These are phyloP conservation scores for Phoeniculus purpureus DNA, from an alignment of 2,797 vertebrate species.

Conservation along the genomic window DNA sequence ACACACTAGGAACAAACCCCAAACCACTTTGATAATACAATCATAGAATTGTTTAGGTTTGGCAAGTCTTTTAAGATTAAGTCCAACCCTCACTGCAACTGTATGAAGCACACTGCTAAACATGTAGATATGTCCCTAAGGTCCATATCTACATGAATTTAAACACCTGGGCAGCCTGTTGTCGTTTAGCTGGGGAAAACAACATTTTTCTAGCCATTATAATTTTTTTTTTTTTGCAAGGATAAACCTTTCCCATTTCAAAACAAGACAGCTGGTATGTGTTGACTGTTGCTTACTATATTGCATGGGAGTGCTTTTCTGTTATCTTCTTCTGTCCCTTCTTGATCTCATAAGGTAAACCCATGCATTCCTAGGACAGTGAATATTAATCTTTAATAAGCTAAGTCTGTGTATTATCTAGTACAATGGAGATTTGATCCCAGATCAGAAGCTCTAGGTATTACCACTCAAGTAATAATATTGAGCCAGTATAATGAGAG, in stretches of 20 bases:
- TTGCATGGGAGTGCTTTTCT: background rate
- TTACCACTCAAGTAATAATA: background rate
- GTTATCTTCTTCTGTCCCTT: background rate
- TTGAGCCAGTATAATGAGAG: background rate
- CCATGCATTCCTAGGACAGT: background rate
- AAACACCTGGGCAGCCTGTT: background rate
- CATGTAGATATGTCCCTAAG: too few species aligned
- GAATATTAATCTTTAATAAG: background rate
- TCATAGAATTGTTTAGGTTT: too few species aligned
- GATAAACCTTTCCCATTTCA: background rate
- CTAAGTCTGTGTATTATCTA: background rate
- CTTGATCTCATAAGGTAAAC: background rate
- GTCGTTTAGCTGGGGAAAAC: background rate
- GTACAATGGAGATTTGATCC: background rate
- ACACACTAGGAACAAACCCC: background rate
- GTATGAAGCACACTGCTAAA: too few species aligned
- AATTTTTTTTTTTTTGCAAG: background rate
- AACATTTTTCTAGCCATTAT: background rate
- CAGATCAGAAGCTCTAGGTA: background rate
- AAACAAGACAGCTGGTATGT: background rate
- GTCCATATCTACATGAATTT: too few species aligned
- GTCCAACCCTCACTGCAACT: too few species aligned
- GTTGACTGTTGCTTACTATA: background rate
- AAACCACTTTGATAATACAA: background rate
- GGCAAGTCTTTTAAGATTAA: too few species aligned